These are phyloP conservation scores for Brachirus orientalis DNA, from an alignment of 2,113 vertebrate genomes.

Conservation along the genomic window DNA sequence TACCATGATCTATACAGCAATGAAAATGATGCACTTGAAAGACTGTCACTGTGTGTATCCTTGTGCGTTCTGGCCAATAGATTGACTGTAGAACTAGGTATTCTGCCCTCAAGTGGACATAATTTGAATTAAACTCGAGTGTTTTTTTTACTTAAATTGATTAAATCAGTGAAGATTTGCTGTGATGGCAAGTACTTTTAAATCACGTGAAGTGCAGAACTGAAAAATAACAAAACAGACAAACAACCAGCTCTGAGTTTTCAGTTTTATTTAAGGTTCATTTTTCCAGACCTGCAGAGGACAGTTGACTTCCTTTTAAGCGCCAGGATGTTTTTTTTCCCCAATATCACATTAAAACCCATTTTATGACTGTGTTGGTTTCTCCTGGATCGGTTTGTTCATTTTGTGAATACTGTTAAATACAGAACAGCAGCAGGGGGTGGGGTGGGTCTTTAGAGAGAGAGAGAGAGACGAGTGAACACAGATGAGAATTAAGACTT, in stretches of 20 bases:
- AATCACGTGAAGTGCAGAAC: neutral
- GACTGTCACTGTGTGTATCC: slow-evolving; percentile 44
- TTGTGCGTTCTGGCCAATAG: slow-evolving; percentile 46
- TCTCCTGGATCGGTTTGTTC: slow-evolving; percentile 85
- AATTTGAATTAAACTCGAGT: neutral
- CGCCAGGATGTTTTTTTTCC: slow-evolving; percentile 78
- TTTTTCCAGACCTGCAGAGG: slow-evolving; percentile 98
- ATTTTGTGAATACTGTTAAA: slow-evolving; percentile 92
- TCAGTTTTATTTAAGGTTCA: slow-evolving; percentile 99
- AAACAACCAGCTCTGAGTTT: slow-evolving; percentile 87
- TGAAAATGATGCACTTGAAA: neutral
- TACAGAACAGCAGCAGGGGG: slow-evolving; percentile 85
- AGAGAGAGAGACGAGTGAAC: slow-evolving; percentile 72
- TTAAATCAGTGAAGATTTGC: neutral
- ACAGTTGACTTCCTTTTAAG: slow-evolving; percentile 92
- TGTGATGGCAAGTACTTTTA: neutral
- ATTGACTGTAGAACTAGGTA: slow-evolving; percentile 61
- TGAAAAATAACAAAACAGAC: slow-evolving; percentile 55
- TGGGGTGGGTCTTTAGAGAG: slow-evolving; percentile 60
- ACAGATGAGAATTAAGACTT: slow-evolving; percentile 87
- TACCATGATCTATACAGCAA: neutral
- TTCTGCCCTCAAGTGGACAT: slow-evolving; percentile 63
- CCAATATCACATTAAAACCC: slow-evolving; percentile 81
- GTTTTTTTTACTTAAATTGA: too few species aligned
- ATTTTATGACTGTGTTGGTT: slow-evolving; percentile 74